Evolutionary conservation across 1,140 invertebrate species (phyloP).

Genomic region (Stenopsyche tienmushanensis): DNA sequence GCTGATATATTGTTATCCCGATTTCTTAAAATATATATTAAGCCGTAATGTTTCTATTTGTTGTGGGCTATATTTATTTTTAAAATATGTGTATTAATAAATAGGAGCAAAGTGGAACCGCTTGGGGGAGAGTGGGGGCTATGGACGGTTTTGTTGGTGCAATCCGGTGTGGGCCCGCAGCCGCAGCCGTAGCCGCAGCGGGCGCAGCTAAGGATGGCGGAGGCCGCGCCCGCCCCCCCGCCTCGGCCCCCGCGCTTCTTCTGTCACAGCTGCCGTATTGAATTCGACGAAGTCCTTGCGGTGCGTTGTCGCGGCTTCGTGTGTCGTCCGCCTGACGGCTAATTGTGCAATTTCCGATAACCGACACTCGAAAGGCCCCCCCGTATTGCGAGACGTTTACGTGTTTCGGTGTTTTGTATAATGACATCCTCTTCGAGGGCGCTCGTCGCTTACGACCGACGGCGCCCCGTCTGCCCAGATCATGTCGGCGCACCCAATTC

Average conservation of each 20-base stretch:
- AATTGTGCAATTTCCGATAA: background rate
- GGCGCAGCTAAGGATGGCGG: background rate
- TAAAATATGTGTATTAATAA: too few relatives aligned
- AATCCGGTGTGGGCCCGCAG: background rate
- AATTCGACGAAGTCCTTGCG: background rate
- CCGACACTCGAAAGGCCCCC: background rate
- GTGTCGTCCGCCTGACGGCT: background rate
- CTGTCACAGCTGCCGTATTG: constrained; percentile 5
- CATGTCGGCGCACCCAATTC: too few relatives aligned
- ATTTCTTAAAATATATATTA: too few relatives aligned
- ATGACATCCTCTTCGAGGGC: too few relatives aligned
- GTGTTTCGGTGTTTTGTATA: too few relatives aligned
- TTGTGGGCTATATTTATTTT: too few relatives aligned
- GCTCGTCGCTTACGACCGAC: too few relatives aligned
- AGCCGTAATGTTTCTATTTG: too few relatives aligned
- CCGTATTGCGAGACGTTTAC: background rate
- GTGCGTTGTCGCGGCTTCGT: background rate
- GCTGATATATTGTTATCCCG: too few relatives aligned
- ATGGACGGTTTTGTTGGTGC: background rate
- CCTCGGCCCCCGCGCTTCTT: background rate
- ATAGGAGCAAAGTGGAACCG: too few relatives aligned
- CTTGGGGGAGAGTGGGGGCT: background rate
- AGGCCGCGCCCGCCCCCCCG: background rate
- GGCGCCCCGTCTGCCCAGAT: too few relatives aligned
- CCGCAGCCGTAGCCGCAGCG: background rate